Base-by-base conservation (phyloP, 2,113 vertebrate species). In the Dendrocopos noguchii region DNA sequence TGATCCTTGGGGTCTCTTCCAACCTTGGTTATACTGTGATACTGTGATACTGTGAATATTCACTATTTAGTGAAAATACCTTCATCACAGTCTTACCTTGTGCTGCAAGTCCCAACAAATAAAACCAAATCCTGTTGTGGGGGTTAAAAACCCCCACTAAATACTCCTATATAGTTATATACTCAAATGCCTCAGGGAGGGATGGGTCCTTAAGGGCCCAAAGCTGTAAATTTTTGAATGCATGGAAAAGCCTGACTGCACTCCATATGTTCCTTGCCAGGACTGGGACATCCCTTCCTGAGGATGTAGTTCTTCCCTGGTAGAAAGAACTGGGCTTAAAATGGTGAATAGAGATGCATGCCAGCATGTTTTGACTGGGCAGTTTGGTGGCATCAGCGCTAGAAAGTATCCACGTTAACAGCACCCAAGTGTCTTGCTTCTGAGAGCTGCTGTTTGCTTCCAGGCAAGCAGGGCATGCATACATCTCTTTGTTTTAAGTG, bases 201-300 rank as follows among this genome's bases (percentile, higher is more conserved):
- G 55, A 42, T 55, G 59, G 55, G 55, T 10, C 55, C 27, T 53
- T 20, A 79, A 18, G 33, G 16, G 11, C 13, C 53, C 44, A 83
- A 60, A 7, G 2, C 56, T 33, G 6, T 46, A 56, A 57, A 46
- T 34, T 80, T 85, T 80, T 64, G 27, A 67, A 24, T 22, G 16
- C 20, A 65, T 4, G 2, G 50, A 73, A 88, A 80, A 68, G 25
- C 17, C 63, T 55, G 42, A 34, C 59, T 56, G n/a, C 28, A 77
- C 65, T 68, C 60, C 34, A 1, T 0, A 0, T 28, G 65, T 73
- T 72, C 5, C 20, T 87, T 1, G 2, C 70, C 12, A 52, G 47
- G 34, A 25, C 34, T 24, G 18, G 20, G 57, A 70, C 19, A 15
- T 55, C n/a, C 28, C n/a, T 55, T 21, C 46, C 52, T 55, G 36